Percentiles rank a stretch among this genome's conserved stretches.
Evolutionary conservation across 2,888 invertebrate species (phyloP).

Genomic region (Laothoe populi): DNA sequence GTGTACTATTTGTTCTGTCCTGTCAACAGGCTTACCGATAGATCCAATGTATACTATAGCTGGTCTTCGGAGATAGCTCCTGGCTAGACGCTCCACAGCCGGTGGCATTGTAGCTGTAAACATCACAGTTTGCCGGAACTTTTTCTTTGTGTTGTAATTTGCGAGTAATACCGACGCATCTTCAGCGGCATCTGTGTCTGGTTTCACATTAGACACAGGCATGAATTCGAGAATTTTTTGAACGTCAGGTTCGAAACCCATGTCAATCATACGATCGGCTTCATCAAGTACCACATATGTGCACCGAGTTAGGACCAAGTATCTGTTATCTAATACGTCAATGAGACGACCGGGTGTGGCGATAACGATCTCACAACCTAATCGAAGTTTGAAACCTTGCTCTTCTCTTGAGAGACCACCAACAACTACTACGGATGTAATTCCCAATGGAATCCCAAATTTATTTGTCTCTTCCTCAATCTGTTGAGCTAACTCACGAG

Average conservation of each 20-base stretch:
- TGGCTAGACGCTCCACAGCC: slow-evolving; percentile 97
- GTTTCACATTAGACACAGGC: slow-evolving; percentile 99
- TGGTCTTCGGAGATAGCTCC: slow-evolving; percentile 97
- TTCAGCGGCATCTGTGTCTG: slow-evolving; percentile 99
- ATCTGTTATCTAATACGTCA: slow-evolving; percentile 99
- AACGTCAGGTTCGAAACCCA: slow-evolving; percentile 99
- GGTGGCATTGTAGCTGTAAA: slow-evolving; percentile 99
- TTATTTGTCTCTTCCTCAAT: slow-evolving; percentile 99
- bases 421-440: slow-evolving; percentile 98
- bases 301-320: slow-evolving; percentile 97
- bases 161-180: slow-evolving; percentile 95
- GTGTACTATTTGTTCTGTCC: slow-evolving; percentile 98
- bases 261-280: slow-evolving; percentile 99
- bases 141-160: slow-evolving; percentile 98
- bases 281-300: slow-evolving; percentile 98
- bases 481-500: slow-evolving; percentile 99
- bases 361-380: slow-evolving; percentile 99
- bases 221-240: slow-evolving; percentile 98
- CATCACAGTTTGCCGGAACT: slow-evolving; percentile 99
- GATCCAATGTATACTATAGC: slow-evolving; percentile 99
- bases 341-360: slow-evolving; percentile 99
- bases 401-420: slow-evolving; percentile 98
- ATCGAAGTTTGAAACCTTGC: slow-evolving; percentile 97
- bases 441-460: slow-evolving; percentile 96
- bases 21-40: slow-evolving; percentile 97